Percentiles rank a stretch among this genome's conserved stretches.
Conservation (phyloP, 2,113 vertebrate species). For the Empidonax alnorum region DNA sequence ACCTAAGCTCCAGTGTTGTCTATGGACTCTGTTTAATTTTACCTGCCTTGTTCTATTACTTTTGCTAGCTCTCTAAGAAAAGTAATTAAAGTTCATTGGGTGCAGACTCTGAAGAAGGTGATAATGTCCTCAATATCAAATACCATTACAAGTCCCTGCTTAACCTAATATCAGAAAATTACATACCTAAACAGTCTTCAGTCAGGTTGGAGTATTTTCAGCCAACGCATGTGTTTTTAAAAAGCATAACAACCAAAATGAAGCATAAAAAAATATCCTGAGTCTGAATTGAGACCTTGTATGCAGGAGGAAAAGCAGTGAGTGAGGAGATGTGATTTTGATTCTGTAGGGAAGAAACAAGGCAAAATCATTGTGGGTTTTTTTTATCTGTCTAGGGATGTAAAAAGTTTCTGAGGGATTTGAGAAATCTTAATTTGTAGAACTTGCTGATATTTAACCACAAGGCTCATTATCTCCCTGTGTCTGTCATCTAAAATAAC, state of each 20-base stretch:
- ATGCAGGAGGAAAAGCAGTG: not conserved
- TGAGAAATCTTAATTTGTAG: not conserved
- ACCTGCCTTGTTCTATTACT: not conserved
- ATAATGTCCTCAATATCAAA: not conserved
- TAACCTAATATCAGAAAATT: not conserved
- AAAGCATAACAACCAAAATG: not conserved
- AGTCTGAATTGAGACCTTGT: not conserved
- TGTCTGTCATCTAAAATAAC: not conserved
- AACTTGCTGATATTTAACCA: not conserved
- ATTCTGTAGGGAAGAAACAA: not conserved
- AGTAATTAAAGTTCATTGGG: not conserved
- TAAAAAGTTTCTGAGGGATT: not conserved
- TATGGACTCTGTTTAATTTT: not conserved
- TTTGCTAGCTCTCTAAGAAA: not conserved
- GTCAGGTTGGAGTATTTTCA: not conserved
- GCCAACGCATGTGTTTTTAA: not conserved
- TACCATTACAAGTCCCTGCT: not conserved
- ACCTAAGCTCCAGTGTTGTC: not conserved
- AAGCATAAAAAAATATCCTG: not conserved
- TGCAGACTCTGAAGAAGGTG: not conserved
- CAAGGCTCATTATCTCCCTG: not conserved
- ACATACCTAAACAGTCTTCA: not conserved
- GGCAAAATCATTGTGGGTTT: not conserved
- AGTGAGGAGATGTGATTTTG: not conserved
- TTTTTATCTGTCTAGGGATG: not conserved